These are phyloP conservation scores for Psittacula echo DNA, from an alignment of 2,797 vertebrate species.

Conservation along the genomic window DNA sequence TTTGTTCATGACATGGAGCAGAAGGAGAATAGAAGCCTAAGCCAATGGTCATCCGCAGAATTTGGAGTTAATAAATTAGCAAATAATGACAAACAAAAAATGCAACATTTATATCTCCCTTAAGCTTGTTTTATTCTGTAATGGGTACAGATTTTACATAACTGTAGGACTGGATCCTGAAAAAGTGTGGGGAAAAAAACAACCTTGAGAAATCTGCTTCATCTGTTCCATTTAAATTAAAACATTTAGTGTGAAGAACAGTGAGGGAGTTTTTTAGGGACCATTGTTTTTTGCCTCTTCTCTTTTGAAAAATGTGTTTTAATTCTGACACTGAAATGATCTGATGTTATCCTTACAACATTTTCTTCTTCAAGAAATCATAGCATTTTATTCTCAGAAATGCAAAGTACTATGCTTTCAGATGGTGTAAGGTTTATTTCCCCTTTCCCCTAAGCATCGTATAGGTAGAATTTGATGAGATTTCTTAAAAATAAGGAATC, in stretches of 20 bases:
- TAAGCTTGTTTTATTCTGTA: not conserved
- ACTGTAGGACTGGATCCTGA: not conserved
- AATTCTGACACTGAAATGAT: not conserved
- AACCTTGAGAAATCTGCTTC: not conserved
- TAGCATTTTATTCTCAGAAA: not conserved
- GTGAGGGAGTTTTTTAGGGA: not conserved
- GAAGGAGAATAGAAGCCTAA: not conserved
- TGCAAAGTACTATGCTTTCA: not conserved
- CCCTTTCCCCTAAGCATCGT: accelerated
- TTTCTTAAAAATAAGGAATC: not conserved
- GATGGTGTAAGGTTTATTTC: not conserved
- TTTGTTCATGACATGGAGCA: not conserved
- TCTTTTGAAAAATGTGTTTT: not conserved
- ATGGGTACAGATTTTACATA: not conserved
- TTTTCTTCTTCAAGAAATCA: not conserved
- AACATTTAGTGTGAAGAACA: not conserved
- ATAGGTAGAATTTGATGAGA: not conserved
- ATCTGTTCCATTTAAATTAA: not conserved
- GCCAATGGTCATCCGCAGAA: not conserved
- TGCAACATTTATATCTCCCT: not conserved
- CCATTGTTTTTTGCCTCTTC: not conserved
- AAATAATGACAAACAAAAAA: not conserved
- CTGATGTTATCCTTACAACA: not conserved
- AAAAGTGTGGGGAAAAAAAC: not conserved
- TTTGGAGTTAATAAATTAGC: not conserved